These are phyloP conservation scores for Mareca strepera DNA, from an alignment of 2,797 vertebrate genomes.

Conservation along the genomic window DNA sequence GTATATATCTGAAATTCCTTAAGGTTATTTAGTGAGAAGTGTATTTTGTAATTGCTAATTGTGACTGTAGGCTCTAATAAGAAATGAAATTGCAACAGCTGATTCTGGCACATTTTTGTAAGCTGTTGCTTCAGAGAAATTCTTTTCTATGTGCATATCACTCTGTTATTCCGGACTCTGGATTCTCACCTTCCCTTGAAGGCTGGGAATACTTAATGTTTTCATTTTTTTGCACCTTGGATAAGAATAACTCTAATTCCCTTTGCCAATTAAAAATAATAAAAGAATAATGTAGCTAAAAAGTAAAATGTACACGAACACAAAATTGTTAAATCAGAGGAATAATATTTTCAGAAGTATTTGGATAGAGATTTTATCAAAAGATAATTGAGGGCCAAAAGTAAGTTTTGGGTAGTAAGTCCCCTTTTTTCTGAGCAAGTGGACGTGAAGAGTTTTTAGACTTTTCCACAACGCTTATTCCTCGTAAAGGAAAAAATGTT, in stretches of 20 bases:
- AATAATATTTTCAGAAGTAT: not conserved
- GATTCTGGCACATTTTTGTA: not conserved
- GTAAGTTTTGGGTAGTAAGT: not conserved
- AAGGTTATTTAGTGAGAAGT: not conserved
- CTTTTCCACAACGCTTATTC: not conserved
- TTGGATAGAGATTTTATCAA: not conserved
- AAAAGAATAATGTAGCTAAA: not conserved
- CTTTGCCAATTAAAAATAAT: not conserved
- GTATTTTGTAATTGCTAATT: not conserved
- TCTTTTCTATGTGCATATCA: not conserved
- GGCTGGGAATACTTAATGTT: not conserved
- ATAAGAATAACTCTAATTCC: not conserved
- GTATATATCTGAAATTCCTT: not conserved
- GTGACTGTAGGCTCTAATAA: not conserved
- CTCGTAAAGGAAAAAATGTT: not conserved
- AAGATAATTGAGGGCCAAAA: not conserved
- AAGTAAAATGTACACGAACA: not conserved
- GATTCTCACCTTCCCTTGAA: not conserved
- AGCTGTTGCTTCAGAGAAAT: not conserved
- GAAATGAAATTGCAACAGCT: not conserved
- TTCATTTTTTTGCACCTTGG: not conserved
- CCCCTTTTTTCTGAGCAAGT: not conserved
- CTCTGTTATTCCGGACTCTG: not conserved
- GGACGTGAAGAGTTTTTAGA: not conserved
- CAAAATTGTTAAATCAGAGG: not conserved